Evolutionary conservation across 2,888 invertebrate genomes (phyloP), one percentile per base, ranked within the genome.

Genomic region (Orthosia incerta): DNA sequence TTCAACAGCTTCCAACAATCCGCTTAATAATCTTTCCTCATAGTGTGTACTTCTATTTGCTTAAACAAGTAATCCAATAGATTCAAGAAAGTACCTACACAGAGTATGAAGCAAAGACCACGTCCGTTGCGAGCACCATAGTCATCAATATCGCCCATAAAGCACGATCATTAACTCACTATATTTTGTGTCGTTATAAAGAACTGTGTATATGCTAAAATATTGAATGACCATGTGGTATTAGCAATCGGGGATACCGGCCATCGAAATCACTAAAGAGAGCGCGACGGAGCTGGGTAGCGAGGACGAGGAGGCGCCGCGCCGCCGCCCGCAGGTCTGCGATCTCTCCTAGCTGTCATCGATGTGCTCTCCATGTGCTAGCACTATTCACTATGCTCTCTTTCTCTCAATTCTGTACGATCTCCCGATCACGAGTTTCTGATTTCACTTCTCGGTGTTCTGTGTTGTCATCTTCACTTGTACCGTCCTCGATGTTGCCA

Each of bases 241-340:
- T 95, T 91, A 96, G 96, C 96, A 96, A 95, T 96, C 96, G 92
- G 96, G 96, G 94, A 96, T 96, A 94, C 96, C 96, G 91, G 96
- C 96, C 94, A 97, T 97, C 95, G 98, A 98, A 97, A 98, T 98
- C 94, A 98, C 98, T 92, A 98, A 98, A 97, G 98, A 98, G 93
- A 93, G 94, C 86, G 94, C 93, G 84, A 97, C 97, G 93, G 97
- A 97, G 94, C 97, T 97, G 96, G 97, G 97, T 94, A 97, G 97
- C 93, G 98, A 98, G 93, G 98, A 98, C 88, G 96, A 96, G 92
- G 95, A 96, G 86, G 90, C 93, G 82, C 89, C 94, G 91, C 94
- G 92, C 84, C 95, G 94, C 90, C 95, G 94, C 88, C 93, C 93
- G 91, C 96, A 96, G 96, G 96, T 96, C 96, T 96, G 96, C 93